phyloP scores from a whole-genome alignment of 2,888 invertebrate genomes.

The Rhagonycha lutea region DNA sequence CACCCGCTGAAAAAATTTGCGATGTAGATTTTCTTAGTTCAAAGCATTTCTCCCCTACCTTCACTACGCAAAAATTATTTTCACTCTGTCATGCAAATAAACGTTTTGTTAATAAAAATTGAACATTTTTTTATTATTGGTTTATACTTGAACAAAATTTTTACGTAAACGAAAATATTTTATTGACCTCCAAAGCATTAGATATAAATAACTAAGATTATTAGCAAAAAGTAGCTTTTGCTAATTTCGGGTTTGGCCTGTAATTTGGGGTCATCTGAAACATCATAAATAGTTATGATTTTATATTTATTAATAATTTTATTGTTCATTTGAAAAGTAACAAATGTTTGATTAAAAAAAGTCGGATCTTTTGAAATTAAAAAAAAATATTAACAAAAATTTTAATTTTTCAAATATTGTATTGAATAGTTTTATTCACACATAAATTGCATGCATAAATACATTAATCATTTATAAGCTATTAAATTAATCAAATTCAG shows the following conservation, averaged over 20 bases:
- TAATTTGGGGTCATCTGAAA: background rate
- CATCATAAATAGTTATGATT: background rate
- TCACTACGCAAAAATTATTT: conserved; percentile 21
- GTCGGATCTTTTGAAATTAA: background rate
- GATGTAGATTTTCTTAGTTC: conserved; percentile 31
- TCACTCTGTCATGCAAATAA: conserved; percentile 33
- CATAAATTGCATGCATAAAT: background rate
- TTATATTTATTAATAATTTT: background rate
- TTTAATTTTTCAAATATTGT: background rate
- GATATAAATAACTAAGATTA: background rate
- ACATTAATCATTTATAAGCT: background rate
- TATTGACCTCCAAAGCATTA: background rate
- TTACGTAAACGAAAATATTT: background rate
- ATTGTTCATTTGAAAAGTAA: background rate
- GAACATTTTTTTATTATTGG: background rate
- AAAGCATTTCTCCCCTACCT: conserved; percentile 25
- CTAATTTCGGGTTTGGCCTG: background rate
- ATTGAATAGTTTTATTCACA: background rate
- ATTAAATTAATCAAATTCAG: background rate
- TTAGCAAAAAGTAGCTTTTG: background rate
- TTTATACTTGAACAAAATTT: background rate
- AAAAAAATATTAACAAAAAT: background rate
- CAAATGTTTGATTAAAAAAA: background rate
- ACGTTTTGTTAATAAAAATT: conserved; percentile 17
- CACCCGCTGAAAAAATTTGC: conserved; percentile 31